Evolutionary conservation across 2,888 invertebrate species (phyloP), one percentile per base, ranked within the genome.

Genomic region (Sacculina carcini): DNA sequence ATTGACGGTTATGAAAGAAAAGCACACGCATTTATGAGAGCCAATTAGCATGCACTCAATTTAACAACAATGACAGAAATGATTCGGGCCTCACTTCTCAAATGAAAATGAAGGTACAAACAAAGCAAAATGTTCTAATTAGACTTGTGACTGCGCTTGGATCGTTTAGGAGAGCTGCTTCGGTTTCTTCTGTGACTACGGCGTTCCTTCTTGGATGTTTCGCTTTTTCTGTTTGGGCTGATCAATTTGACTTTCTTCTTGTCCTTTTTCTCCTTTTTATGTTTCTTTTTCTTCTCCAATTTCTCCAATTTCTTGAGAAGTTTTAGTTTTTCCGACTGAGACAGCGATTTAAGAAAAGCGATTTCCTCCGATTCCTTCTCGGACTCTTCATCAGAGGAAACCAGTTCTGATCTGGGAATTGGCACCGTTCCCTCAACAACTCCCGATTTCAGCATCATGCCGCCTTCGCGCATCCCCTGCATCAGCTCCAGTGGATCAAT

Each of bases 391-490:
- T 64, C 67, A 36, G 53, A 48, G 2, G 52, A 50, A 5, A 55
- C 40, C 31, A 59, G 39, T 55, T 58, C 54, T 57, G 57, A 51
- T 16, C 10, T 26, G n/a, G 40, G 40, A 3, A 40, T n/a, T 5
- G 24, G 40, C 3, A 5, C 40, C 2, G 40, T 40, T 2, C 40
- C 40, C n/a, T 40, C 40, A 12, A 69, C 60, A 53, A 69, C 66
- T 59, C 66, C 71, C 61, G 80, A 78, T 65, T 89, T 89, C 67
- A 94, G 74, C 31, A 80, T 79, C 47, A 90, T 70, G 1, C 92
- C 92, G 64, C 85, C 85, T 60, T 89, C 86, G 58, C 80, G 73
- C 86, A 92, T 86, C 62, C 87, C 85, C 58, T 80, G 79, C 63
- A 89, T 79, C 51, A 92, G 64, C 10, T 76, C 74, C 23, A 76